Percentiles rank a stretch among this genome's conserved stretches.
These are phyloP conservation scores for Trachymyrmex septentrionalis DNA, from an alignment of 1,140 invertebrate genomes.

Conservation along the genomic window DNA sequence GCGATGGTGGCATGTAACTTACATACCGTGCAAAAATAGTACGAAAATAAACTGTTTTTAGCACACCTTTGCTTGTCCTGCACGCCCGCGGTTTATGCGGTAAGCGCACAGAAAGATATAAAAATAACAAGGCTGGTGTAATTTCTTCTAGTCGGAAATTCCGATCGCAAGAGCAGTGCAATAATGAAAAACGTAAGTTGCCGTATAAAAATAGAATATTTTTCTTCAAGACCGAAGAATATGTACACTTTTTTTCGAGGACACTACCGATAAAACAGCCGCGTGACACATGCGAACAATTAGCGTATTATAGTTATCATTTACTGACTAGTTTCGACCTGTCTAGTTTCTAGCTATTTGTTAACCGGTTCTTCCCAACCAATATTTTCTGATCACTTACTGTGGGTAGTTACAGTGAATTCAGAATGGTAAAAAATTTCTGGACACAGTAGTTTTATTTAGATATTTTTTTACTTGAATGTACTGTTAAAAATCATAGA, in stretches of 20 bases:
- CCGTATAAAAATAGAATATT: background rate
- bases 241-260: background rate
- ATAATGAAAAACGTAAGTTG: background rate
- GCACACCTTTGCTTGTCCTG: conserved; percentile 11
- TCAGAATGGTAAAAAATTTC: too few species aligned
- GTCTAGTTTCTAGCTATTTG: too few species aligned
- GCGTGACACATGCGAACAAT: conserved; percentile 39
- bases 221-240: background rate
- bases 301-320: background rate
- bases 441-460: too few species aligned
- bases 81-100: background rate
- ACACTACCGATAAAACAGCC: background rate
- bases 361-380: too few species aligned
- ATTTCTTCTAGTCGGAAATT: background rate
- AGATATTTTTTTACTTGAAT: too few species aligned
- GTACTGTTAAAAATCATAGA: too few species aligned
- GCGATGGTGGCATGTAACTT: conserved; percentile 36
- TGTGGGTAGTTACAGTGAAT: too few species aligned
- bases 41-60: conserved; percentile 64
- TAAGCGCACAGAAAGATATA: background rate
- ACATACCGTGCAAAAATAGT: conserved; percentile 69
- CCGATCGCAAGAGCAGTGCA: background rate
- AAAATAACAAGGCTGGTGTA: conserved; percentile 3
- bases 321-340: too few species aligned
- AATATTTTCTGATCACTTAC: too few species aligned